Conservation (phyloP, 2,797 vertebrate species). For the Urophycis tenuis region DNA sequence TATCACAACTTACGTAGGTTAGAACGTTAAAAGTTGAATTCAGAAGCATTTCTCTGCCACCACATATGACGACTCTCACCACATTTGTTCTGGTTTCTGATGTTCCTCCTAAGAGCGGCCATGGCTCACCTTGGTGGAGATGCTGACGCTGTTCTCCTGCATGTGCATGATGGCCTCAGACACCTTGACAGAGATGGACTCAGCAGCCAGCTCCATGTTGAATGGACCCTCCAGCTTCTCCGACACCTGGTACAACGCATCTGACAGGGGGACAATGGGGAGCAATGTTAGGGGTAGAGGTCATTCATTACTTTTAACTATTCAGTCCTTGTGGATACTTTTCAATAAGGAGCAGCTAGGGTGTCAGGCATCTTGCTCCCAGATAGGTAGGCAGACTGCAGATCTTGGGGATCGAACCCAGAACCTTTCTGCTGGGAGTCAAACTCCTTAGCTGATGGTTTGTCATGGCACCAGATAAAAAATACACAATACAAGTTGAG, state of each 20-base stretch:
- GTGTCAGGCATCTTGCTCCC: too few species aligned
- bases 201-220: constrained; percentile 81
- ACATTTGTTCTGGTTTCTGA: background rate
- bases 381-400: too few species aligned
- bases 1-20: background rate
- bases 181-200: constrained; percentile 83
- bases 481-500: background rate
- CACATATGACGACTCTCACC: background rate
- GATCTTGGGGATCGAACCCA: too few species aligned
- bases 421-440: too few species aligned
- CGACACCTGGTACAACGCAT: constrained; percentile 76
- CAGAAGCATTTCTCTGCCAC: background rate
- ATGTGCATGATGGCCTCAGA: constrained; percentile 85
- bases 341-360: background rate
- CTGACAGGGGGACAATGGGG: constrained; percentile 51
- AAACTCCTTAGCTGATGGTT: too few species aligned
- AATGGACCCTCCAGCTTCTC: constrained; percentile 83
- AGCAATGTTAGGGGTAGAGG: background rate
- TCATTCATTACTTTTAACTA: background rate
- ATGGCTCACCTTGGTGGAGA: constrained; percentile 75
- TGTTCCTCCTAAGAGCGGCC: background rate
- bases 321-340: background rate
- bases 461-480: too few species aligned
- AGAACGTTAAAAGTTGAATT: background rate
- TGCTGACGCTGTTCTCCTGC: constrained; percentile 81